Conservation (phyloP, 2,888 invertebrate genomes). For the Pseudoips prasinana region DNA sequence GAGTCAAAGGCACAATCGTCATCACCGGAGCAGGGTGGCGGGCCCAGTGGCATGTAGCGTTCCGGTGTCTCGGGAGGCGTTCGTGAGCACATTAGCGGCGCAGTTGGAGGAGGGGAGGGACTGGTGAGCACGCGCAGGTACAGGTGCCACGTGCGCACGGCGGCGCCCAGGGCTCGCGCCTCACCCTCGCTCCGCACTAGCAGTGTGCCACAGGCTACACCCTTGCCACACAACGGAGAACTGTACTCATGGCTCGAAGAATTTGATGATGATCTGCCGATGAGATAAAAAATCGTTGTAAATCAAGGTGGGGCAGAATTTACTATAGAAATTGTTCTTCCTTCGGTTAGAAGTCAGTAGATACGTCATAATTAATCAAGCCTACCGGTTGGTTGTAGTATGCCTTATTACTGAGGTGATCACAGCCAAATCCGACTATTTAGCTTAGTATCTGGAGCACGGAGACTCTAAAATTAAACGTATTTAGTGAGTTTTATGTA, state of each 20-base stretch:
- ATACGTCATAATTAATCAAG: too few relatives aligned
- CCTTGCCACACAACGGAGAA: conserved; percentile 76
- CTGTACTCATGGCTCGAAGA: conserved; percentile 76
- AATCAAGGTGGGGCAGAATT: not conserved
- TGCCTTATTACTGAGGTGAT: too few relatives aligned
- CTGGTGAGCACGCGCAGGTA: conserved; percentile 16
- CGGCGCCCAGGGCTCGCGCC: conserved; percentile 33
- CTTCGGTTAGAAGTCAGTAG: too few relatives aligned
- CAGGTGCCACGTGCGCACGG: conserved; percentile 23
- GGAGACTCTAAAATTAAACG: too few relatives aligned
- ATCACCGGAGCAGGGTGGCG: conserved; percentile 48
- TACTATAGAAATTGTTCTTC: not conserved
- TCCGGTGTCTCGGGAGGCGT: conserved; percentile 23
- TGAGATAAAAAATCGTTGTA: too few relatives aligned
- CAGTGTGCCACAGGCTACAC: conserved; percentile 41
- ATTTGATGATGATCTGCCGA: conserved; percentile 17
- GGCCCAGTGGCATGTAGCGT: conserved; percentile 40
- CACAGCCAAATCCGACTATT: too few relatives aligned
- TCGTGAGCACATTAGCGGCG: conserved; percentile 44
- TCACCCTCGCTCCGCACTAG: conserved; percentile 47
- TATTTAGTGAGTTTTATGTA: too few relatives aligned
- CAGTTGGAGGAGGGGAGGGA: conserved; percentile 12
- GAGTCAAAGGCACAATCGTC: conserved; percentile 60
- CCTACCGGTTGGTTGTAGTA: too few relatives aligned
- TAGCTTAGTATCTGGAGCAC: too few relatives aligned